Conservation (phyloP, 2,888 invertebrate genomes). For the Ichneumoninae sp. region DNA sequence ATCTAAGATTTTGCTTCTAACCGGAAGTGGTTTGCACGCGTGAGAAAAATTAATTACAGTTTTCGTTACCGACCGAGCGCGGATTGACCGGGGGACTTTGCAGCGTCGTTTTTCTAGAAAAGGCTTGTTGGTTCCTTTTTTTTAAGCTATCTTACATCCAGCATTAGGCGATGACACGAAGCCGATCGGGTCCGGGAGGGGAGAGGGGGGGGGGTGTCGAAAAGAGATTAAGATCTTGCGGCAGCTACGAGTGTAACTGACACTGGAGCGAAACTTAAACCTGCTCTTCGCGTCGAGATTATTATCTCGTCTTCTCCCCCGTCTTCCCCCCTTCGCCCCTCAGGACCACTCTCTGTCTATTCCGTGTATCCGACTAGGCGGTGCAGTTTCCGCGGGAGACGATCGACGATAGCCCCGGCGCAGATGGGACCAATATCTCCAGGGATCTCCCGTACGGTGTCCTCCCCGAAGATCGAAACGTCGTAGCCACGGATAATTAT, state of each 20-base stretch:
- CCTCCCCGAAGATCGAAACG: background rate
- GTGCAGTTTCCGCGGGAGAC: constrained; percentile 36
- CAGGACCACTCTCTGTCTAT: constrained; percentile 42
- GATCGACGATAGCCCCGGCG: constrained; percentile 52
- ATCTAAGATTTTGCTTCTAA: background rate
- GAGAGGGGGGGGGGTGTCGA: constrained; percentile 72
- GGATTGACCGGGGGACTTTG: background rate
- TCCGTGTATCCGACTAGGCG: constrained; percentile 5
- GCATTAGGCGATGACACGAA: constrained; percentile 29
- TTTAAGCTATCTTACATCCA: background rate
- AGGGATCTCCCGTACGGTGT: constrained; percentile 22
- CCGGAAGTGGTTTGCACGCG: background rate
- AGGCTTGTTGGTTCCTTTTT: background rate
- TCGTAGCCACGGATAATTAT: constrained; percentile 30
- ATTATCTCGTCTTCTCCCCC: constrained; percentile 33
- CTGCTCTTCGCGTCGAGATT: constrained; percentile 46
- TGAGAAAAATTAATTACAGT: background rate
- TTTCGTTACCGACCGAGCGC: background rate
- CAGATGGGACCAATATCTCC: constrained; percentile 55
- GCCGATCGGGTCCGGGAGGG: background rate
- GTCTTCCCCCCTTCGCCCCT: background rate
- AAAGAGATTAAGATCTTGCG: constrained; percentile 67
- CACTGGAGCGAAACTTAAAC: constrained; percentile 52
- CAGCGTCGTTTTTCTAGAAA: background rate
- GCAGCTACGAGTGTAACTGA: constrained; percentile 39